Evolutionary conservation across 2,888 invertebrate genomes (phyloP), one percentile per base, ranked within the genome.

Genomic region (Coronaproctus castanopsis): DNA sequence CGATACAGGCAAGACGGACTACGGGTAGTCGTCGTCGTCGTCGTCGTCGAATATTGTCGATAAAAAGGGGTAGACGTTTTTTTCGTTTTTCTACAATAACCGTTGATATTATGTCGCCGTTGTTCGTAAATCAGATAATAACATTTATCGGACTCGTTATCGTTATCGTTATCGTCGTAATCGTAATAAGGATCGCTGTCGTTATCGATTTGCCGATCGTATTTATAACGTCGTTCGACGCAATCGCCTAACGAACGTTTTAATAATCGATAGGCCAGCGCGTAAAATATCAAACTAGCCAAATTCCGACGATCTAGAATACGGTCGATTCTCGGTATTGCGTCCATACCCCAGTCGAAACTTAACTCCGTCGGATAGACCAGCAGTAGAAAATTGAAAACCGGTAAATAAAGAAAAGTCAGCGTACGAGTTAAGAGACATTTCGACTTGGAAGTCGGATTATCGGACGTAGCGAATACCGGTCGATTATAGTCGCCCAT

Each of bases 321-420:
- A 24, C 81, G 79, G 55, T 82, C 82, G 66, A 97, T 81, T 62
- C 88, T 79, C 8, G 93, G 91, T 68, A 97, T 82, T 1, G 96
- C 85, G 67, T 93, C 92, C 96, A 97, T 96, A 23, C 95, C 93
- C 97, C 96, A 97, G 74, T 97, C 96, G 75, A 95, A 97, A 72
- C 93, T 93, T 59, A 97, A 77, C 66, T 83, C 82, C 66, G 80
- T 80, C 3, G 96, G 96, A 71, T 83, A 89, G 51, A 95, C 71
- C 62, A 96, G 76, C 68, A 96, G 80, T 72, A 82, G 81, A 68
- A 91, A 83, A 74, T 96, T 95, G 70, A 90, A 85, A 53, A 86
- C 84, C 51, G 96, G 95, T 66, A 97, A 80, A 72, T 91, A 92
- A 64, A 85, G 77, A 74, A 93, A 96, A 57, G 96, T 96, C 68